Conservation (phyloP, 2,888 invertebrate species). For the Tricholauxania praeusta region DNA sequence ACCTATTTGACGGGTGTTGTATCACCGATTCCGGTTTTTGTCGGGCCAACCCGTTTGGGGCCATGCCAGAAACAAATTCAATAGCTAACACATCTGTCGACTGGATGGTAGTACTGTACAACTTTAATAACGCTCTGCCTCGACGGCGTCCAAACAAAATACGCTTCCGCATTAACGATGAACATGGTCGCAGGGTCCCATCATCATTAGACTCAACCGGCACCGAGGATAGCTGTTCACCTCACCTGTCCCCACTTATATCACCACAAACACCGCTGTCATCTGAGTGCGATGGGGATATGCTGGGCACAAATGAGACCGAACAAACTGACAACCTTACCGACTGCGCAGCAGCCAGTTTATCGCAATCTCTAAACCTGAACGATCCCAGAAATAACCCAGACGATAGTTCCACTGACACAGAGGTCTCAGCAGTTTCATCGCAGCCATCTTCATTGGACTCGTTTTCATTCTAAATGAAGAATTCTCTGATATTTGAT, state of each 20-base stretch:
- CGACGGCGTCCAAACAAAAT: slow-evolving; percentile 25
- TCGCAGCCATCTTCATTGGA: slow-evolving; percentile 9
- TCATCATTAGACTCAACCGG: slow-evolving; percentile 48
- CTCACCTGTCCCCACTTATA: slow-evolving; percentile 22
- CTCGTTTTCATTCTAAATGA: background rate
- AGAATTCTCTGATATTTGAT: slow-evolving; percentile 1
- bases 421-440: background rate
- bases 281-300: too few species aligned
- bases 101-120: slow-evolving; percentile 50
- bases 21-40: slow-evolving; percentile 55
- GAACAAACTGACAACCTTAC: background rate
- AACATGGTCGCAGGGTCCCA: slow-evolving; percentile 47
- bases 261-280: background rate
- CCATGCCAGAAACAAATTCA: slow-evolving; percentile 22
- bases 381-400: background rate
- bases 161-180: slow-evolving; percentile 48
- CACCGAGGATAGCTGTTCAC: slow-evolving; percentile 38
- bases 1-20: slow-evolving; percentile 53
- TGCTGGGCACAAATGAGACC: background rate
- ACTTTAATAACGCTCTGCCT: slow-evolving; percentile 43
- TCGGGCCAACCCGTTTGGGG: background rate
- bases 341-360: background rate
- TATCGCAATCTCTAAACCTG: background rate
- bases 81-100: slow-evolving; percentile 43
- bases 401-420: background rate